A percentile compares a stretch with the other conserved stretches of the same genome.
Conservation (phyloP, 2,797 vertebrate genomes). For the Sebastes minor region DNA sequence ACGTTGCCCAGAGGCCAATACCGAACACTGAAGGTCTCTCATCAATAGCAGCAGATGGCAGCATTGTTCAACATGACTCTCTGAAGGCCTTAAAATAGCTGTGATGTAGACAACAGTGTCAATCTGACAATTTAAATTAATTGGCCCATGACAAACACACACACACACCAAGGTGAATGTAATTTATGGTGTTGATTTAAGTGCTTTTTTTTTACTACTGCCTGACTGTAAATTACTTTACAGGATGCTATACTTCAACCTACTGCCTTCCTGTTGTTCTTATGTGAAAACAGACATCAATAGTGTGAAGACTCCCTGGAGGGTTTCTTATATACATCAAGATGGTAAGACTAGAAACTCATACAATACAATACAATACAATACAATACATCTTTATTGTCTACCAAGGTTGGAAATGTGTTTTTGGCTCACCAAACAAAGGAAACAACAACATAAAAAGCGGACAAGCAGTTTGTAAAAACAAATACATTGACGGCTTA, state of each 20-base stretch:
- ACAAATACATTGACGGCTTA: no score
- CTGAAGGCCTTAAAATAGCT: neutral
- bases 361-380: no score
- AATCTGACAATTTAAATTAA: neutral
- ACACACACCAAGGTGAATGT: neutral
- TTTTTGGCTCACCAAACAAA: no score
- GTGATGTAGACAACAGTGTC: neutral
- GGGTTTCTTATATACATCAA: neutral
- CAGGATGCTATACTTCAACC: neutral
- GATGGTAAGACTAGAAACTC: neutral
- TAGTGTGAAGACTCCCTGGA: neutral
- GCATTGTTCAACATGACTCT: constrained; percentile 53
- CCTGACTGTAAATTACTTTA: neutral
- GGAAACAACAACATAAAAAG: no score
- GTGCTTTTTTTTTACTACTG: neutral
- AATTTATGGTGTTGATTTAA: neutral
- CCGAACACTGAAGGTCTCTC: neutral
- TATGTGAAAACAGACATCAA: neutral
- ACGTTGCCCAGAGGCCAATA: neutral
- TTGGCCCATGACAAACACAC: neutral
- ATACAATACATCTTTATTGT: no score
- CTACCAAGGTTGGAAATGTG: no score
- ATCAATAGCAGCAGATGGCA: constrained; percentile 61
- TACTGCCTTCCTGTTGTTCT: neutral
- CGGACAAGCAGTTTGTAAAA: no score